phyloP scores from a whole-genome alignment of 2,797 vertebrate species.

The Sebastes minor region DNA sequence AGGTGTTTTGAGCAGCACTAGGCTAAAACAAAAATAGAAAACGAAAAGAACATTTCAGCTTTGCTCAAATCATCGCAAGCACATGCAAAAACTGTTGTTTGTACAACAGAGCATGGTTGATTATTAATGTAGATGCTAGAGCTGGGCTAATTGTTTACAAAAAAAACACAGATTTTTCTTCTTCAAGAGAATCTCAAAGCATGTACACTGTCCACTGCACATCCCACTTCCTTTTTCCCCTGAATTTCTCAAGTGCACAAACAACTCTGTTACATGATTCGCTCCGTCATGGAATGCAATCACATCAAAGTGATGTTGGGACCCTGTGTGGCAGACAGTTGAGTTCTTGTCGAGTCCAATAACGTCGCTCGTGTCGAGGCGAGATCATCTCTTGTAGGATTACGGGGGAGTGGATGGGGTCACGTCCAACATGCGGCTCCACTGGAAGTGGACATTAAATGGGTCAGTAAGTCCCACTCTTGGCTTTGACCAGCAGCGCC shows the following conservation, averaged over 20 bases:
- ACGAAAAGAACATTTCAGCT: background rate
- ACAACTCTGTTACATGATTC: constrained; percentile 38
- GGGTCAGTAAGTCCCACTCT: constrained; percentile 73
- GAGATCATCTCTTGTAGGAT: constrained; percentile 79
- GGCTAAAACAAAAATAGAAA: background rate
- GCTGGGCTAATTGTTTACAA: constrained; percentile 10
- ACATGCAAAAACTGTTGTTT: background rate
- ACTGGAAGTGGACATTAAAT: constrained; percentile 76
- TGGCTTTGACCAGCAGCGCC: constrained; percentile 60
- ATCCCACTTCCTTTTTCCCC: background rate
- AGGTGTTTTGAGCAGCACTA: constrained; percentile 7
- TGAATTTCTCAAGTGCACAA: constrained; percentile 33
- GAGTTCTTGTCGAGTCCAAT: constrained; percentile 72
- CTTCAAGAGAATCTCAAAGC: constrained; percentile 4
- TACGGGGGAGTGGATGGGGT: constrained; percentile 67
- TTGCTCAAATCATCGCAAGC: background rate
- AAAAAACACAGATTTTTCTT: background rate
- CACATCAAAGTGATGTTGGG: constrained; percentile 55
- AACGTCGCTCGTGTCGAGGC: constrained; percentile 58
- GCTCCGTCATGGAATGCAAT: constrained; percentile 43
- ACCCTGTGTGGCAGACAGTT: constrained; percentile 57
- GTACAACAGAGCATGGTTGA: background rate
- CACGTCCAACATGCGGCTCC: constrained; percentile 65
- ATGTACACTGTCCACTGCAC: background rate
- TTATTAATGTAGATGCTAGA: background rate